Base-by-base conservation (phyloP, 2,888 invertebrate genomes). In the Rhingia rostrata region DNA sequence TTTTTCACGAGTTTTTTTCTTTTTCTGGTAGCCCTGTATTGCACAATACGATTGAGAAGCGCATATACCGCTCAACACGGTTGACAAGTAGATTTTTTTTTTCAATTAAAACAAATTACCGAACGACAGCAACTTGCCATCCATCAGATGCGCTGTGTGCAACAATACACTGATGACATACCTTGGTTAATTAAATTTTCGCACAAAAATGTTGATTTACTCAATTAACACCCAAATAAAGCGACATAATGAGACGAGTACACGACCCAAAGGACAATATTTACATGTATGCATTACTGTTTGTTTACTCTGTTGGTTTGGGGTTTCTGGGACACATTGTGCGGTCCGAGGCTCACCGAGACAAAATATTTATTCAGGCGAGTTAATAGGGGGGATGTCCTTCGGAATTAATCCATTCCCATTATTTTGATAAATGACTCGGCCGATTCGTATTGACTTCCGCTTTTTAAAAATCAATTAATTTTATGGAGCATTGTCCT, bases 201-300 rank as follows among this genome's bases (percentile, higher is more conserved):
- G 60, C 72, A 35, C 54, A 61, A 75, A 54, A 82, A 72, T 82
- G 77, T 82, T 77, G 82, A 56, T 77, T 82, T 72, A 72, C 22
- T 41, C 66, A 45, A 60, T 77, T 72, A 66, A 43, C 61, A 61
- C 22, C 60, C 54, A 49, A 66, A 64, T 53, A 64, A 49, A 49
- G 41, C 12, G n/a, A 6, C 30, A 22, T 4, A 14, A 22, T 22
- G 22, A 22, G 22, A 22, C 22, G 22, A 22, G 22, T 22, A 22
- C 12, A 33, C 30, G 22, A 41, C 30, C 56, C n/a, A 61, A 61
- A 74, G 74, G 69, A 81, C 74, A 78, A 78, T 32, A 58, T 47
- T 58, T 32, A 35, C 14, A 22, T 41, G 33, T 9, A 45, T 14
- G 12, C 33, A 61, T 61, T 22, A 22, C 22, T 22, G 1, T 9